phyloP scores from a whole-genome alignment of 1,140 invertebrate species.

The Oedothorax gibbosus region DNA sequence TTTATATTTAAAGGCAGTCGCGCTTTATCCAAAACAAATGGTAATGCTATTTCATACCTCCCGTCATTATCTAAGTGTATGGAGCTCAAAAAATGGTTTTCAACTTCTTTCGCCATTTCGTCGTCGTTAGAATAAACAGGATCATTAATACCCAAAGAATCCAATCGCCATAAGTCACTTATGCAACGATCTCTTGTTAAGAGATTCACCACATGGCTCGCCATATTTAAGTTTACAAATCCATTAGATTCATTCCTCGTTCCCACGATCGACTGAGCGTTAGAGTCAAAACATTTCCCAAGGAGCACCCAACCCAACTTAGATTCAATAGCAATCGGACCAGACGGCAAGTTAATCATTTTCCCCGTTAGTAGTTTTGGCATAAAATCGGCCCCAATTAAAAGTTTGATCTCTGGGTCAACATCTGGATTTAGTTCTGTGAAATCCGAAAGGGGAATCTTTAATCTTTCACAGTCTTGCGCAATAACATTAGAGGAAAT shows the following conservation, averaged over 20 bases:
- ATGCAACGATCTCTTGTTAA: background rate
- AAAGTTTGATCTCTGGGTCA: slow-evolving; percentile 36
- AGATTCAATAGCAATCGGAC: background rate
- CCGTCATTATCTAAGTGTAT: background rate
- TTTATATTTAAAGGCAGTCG: background rate
- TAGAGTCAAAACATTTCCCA: slow-evolving; percentile 7
- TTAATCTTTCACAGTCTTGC: background rate
- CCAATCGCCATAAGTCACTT: slow-evolving; percentile 9
- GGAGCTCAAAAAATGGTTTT: slow-evolving; percentile 25
- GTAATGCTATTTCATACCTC: slow-evolving; percentile 23
- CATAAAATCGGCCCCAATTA: slow-evolving; percentile 31
- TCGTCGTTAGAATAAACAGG: background rate
- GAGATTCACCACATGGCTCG: background rate
- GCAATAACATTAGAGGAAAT: slow-evolving; percentile 10
- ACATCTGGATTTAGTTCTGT: slow-evolving; percentile 5
- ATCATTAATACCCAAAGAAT: slow-evolving; percentile 27
- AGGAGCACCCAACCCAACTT: slow-evolving; percentile 2
- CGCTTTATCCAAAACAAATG: slow-evolving; percentile 17
- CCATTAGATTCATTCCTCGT: no score
- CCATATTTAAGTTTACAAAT: no score
- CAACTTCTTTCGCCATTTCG: background rate
- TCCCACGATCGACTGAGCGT: no score
- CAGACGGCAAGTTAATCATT: slow-evolving; percentile 19
- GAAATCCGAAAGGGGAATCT: background rate
- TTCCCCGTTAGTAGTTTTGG: slow-evolving; percentile 24